Evolutionary conservation across 2,113 vertebrate species (phyloP).

Genomic region (Lethenteron reissneri): DNA sequence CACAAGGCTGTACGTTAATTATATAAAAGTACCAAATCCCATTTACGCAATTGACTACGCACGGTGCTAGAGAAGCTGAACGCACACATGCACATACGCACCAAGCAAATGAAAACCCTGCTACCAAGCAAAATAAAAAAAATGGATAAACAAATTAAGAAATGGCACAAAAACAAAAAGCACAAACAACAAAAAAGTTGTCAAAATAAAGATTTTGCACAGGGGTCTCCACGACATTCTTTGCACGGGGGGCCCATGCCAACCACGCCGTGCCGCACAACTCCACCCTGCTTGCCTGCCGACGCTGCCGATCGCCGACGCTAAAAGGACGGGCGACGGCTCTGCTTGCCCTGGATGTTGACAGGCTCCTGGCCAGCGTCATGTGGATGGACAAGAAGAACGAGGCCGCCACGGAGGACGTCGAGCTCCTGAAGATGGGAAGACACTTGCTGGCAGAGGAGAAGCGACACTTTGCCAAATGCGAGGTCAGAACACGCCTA

Average conservation of each 20-base stretch:
- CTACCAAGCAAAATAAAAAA: too few species aligned
- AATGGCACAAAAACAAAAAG: too few species aligned
- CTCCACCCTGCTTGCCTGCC: background rate
- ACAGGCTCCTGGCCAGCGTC: slow-evolving; percentile 17
- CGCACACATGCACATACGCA: too few species aligned
- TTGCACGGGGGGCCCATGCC: background rate
- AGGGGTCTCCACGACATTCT: background rate
- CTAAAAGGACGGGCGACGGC: background rate
- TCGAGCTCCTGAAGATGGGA: slow-evolving; percentile 14
- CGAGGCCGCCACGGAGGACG: slow-evolving; percentile 8
- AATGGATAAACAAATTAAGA: too few species aligned
- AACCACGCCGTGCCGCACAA: too few species aligned
- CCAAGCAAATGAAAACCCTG: too few species aligned
- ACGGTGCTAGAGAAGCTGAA: too few species aligned
- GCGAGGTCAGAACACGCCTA: too few species aligned
- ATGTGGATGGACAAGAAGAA: slow-evolving; percentile 18
- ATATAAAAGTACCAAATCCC: too few species aligned
- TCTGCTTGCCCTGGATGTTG: background rate
- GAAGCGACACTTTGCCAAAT: too few species aligned
- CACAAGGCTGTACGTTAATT: too few species aligned
- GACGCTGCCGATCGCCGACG: background rate
- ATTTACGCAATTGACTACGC: too few species aligned
- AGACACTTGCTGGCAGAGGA: slow-evolving; percentile 7
- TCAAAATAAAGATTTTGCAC: background rate
- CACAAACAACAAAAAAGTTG: background rate